Evolutionary conservation across 2,113 vertebrate genomes (phyloP).

Genomic region (Oryzias melastigma): DNA sequence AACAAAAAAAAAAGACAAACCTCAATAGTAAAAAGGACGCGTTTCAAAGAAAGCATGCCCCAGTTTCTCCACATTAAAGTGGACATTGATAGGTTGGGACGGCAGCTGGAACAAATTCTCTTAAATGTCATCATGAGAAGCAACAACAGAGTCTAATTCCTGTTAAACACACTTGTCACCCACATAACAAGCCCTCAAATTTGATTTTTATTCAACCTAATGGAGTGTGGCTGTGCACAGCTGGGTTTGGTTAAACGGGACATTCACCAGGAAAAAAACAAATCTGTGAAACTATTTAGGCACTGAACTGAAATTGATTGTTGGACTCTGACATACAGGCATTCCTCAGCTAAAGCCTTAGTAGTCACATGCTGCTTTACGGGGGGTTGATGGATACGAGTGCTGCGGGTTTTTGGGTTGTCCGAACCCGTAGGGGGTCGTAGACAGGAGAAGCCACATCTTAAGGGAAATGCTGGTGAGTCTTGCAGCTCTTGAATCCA

Average conservation of each 20-base stretch:
- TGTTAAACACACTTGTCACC: conserved; percentile 2
- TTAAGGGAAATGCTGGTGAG: too few relatives aligned
- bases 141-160: conserved; percentile 14
- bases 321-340: background rate
- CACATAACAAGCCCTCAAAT: conserved; percentile 14
- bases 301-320: background rate
- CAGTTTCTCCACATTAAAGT: background rate
- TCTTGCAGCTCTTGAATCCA: too few relatives aligned
- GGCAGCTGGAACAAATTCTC: conserved; percentile 22
- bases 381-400: too few relatives aligned
- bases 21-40: background rate
- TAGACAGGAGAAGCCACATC: too few relatives aligned
- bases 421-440: too few relatives aligned
- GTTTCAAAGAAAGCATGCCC: background rate
- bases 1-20: too few relatives aligned
- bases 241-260: conserved; percentile 46
- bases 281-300: background rate
- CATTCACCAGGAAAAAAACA: background rate
- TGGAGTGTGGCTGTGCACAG: conserved; percentile 35
- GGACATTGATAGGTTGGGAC: background rate
- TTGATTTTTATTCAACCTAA: conserved; percentile 39
- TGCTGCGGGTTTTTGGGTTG: too few relatives aligned
- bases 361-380: too few relatives aligned
- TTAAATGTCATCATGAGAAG: conserved; percentile 31
- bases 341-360: too few relatives aligned